Conservation (phyloP, 2,113 vertebrate genomes). For the Conger conger region DNA sequence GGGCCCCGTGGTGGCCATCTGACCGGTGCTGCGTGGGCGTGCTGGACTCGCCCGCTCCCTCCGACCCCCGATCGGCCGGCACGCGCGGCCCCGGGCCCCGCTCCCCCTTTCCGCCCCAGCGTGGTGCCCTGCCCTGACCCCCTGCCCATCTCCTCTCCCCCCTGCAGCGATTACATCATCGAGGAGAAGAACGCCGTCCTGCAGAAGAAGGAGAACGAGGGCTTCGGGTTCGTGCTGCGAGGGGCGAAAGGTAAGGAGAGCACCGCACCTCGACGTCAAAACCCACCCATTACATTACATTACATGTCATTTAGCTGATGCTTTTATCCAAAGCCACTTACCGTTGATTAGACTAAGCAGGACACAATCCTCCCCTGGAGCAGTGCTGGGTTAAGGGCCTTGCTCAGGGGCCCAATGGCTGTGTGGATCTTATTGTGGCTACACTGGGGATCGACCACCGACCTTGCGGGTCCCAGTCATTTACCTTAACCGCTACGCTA, state of each 20-base stretch:
- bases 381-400: too few relatives aligned
- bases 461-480: too few relatives aligned
- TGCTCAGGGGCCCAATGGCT: too few relatives aligned
- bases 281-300: not conserved
- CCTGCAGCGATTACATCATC: slow-evolving; percentile 75
- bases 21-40: not conserved
- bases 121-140: slow-evolving; percentile 61
- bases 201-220: slow-evolving; percentile 77
- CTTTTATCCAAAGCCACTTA: too few relatives aligned
- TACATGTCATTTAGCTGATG: too few relatives aligned
- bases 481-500: too few relatives aligned
- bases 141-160: slow-evolving; percentile 25
- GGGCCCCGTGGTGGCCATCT: not conserved
- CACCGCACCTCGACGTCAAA: not conserved
- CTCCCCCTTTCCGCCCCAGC: slow-evolving; percentile 4
- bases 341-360: too few relatives aligned
- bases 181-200: slow-evolving; percentile 76
- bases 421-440: too few relatives aligned
- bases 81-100: not conserved
- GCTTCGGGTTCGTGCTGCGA: slow-evolving; percentile 82
- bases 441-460: too few relatives aligned
- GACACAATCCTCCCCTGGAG: too few relatives aligned
- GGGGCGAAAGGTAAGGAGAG: slow-evolving; percentile 80
- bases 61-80: not conserved
- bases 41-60: not conserved